Evolutionary conservation across 2,888 invertebrate genomes (phyloP), one percentile per base, ranked within the genome.

Genomic region (Eudasyphora cyanicolor): DNA sequence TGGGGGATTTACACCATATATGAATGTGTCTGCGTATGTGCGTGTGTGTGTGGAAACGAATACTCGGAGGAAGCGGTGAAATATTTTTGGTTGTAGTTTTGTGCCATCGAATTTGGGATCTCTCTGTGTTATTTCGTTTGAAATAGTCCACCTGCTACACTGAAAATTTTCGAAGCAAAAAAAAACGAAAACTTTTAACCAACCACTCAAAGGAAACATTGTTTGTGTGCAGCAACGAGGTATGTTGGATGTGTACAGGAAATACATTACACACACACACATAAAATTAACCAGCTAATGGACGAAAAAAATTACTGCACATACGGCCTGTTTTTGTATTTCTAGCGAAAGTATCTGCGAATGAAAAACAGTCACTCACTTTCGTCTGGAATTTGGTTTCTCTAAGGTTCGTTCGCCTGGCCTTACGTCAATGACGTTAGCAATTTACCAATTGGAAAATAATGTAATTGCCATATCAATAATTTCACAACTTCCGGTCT

Each of bases 1-100:
- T 85, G 45, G 84, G 89, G 89, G 89, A 89, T 87, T 89, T 86
- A 78, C 79, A 73, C 42, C 45, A 62, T 57, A 64, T 74, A 67
- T 81, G 75, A 74, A 69, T 79, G 62, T 79, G 69, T 76, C 69
- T 85, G 83, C 45, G 69, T n/a, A n/a, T n/a, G 19, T 86, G 82
- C 32, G 69, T 17, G 12, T 12, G 49, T 27, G 51, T 51, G 51
- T 1, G 14, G 17, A 54, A 35, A 21, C 35, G 21, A 17, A 32
- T 19, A 6, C 8, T 10, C 6, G 19, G 8, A 67, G 74, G 49
- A 27, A 75, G 49, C 62, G 49, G 17, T 54, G 45, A 75, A 76
- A 49, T 77, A 35, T 74, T 76, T 57, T 86, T 87, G 42, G 42
- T 45, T 67, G 17, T 45, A 73, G 85, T 86, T 86, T 86, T n/a